phyloP scores from a whole-genome alignment of 2,113 vertebrate genomes.

The Nerophis lumbriciformis region DNA sequence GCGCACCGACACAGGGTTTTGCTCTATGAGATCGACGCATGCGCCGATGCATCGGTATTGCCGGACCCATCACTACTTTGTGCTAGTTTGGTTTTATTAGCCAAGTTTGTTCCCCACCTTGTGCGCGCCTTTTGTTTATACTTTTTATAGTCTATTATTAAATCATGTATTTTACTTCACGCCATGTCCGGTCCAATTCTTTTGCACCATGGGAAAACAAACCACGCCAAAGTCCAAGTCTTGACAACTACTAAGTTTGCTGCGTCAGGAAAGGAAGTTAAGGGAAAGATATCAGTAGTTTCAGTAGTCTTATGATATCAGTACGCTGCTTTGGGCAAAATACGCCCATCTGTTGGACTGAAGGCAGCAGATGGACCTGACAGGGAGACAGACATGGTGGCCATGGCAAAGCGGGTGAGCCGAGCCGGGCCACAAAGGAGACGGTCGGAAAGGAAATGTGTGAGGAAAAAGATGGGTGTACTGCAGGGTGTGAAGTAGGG shows the following conservation, averaged over 20 bases:
- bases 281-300: neutral
- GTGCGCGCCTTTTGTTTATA: too few species aligned
- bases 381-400: conserved; percentile 28
- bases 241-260: conserved; percentile 3
- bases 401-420: neutral
- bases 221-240: too few species aligned
- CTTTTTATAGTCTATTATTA: too few species aligned
- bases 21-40: too few species aligned
- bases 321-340: conserved; percentile 13
- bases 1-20: too few species aligned
- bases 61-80: too few species aligned
- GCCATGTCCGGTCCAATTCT: too few species aligned
- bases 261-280: conserved; percentile 7
- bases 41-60: too few species aligned
- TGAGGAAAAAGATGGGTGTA: conserved; percentile 25
- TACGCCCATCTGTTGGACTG: conserved; percentile 7
- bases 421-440: conserved; percentile 6
- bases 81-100: too few species aligned
- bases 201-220: too few species aligned
- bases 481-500: conserved; percentile 21
- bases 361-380: conserved; percentile 40
- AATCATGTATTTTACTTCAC: too few species aligned
- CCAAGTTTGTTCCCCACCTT: too few species aligned
- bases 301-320: neutral
- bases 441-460: conserved; percentile 24